Conservation (phyloP, 2,113 vertebrate species). For the Aphyosemion australe region DNA sequence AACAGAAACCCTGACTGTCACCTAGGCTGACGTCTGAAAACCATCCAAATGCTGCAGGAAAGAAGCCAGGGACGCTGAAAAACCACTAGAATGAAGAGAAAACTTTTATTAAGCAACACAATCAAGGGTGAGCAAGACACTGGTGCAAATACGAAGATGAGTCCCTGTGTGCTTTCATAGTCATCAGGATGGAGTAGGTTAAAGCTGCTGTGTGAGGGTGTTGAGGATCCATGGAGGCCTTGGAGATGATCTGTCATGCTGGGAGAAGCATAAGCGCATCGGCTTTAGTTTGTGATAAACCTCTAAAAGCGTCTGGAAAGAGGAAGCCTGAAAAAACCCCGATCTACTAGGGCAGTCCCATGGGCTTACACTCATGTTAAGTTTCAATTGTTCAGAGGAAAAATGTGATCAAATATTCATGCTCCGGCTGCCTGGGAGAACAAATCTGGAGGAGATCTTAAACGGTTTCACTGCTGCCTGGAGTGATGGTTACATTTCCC, state of each 20-base stretch:
- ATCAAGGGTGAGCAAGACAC: constrained; percentile 5
- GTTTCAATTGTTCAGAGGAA: constrained; percentile 27
- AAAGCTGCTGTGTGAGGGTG: constrained; percentile 23
- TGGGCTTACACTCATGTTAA: constrained; percentile 26
- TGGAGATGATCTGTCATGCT: constrained; percentile 18
- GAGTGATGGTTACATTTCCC: constrained; percentile 13
- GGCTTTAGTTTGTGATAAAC: constrained; percentile 20
- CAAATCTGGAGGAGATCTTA: constrained; percentile 31
- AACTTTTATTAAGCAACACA: neutral
- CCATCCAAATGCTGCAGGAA: constrained; percentile 6
- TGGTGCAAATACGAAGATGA: too few species aligned
- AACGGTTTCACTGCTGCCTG: constrained; percentile 22
- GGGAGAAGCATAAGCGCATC: constrained; percentile 7
- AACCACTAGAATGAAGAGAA: too few species aligned
- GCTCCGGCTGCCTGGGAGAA: constrained; percentile 18
- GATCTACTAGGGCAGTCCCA: constrained; percentile 12
- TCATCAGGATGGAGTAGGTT: constrained; percentile 15
- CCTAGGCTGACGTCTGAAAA: constrained; percentile 11
- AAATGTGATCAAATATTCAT: constrained; percentile 48
- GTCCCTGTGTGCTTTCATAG: neutral
- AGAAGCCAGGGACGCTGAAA: neutral
- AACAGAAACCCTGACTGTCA: constrained; percentile 13
- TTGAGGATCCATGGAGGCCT: constrained; percentile 14
- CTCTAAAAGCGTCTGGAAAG: constrained; percentile 2
- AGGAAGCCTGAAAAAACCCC: neutral